These are phyloP conservation scores for Rugalucina vietnamica DNA, from an alignment of 2,888 invertebrate species.

Conservation along the genomic window DNA sequence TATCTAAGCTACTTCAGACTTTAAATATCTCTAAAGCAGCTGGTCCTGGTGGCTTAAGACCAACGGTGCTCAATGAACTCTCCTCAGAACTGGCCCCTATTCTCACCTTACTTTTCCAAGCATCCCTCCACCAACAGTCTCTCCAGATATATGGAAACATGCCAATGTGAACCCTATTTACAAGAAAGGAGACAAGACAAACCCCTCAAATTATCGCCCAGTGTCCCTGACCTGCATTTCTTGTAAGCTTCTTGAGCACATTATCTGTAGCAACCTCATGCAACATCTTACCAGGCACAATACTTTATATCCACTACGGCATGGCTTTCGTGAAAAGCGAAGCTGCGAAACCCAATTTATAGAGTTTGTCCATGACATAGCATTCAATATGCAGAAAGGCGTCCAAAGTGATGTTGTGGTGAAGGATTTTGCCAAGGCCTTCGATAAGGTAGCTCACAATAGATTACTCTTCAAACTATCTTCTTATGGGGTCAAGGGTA, in stretches of 20 bases:
- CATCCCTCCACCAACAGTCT: not conserved
- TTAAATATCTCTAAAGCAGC: not conserved
- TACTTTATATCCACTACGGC: not conserved
- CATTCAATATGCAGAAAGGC: not conserved
- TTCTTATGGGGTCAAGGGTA: not conserved
- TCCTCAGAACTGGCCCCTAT: slow-evolving; percentile 3
- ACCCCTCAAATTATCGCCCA: not conserved
- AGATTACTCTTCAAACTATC: not conserved
- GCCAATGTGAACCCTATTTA: slow-evolving; percentile 3
- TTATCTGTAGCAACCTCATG: not conserved
- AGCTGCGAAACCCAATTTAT: slow-evolving; percentile 2
- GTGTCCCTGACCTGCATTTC: not conserved
- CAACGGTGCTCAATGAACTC: not conserved
- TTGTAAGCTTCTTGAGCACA: not conserved
- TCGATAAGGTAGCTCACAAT: slow-evolving; percentile 2
- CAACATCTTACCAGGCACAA: not conserved
- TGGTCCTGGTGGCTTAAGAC: not conserved
- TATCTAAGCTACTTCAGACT: not conserved
- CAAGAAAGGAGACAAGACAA: slow-evolving; percentile 7
- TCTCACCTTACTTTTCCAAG: not conserved
- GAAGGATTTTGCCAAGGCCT: not conserved
- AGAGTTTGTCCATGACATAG: not conserved
- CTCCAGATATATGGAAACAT: not conserved
- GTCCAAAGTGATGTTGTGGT: not conserved
- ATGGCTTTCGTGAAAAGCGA: not conserved